Evolutionary conservation across 2,797 vertebrate species (phyloP).

Genomic region (Emydoidea blandingii): DNA sequence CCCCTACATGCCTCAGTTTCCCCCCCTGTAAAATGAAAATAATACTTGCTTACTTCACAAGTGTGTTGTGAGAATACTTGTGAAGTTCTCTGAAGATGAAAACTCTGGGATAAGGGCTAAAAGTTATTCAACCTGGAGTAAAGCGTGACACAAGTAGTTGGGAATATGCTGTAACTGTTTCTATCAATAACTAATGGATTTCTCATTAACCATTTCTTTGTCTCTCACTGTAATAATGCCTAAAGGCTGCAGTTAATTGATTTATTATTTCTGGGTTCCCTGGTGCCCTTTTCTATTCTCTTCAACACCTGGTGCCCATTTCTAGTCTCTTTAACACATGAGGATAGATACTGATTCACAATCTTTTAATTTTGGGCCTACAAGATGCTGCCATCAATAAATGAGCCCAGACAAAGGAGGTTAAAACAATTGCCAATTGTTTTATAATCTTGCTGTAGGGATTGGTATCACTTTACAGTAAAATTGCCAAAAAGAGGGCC

Average conservation of each 20-base stretch:
- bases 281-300: not conserved
- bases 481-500: not conserved
- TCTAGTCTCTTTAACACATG: not conserved
- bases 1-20: not conserved
- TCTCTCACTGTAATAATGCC: not conserved
- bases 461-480: not conserved
- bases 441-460: not conserved
- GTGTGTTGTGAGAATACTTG: not conserved
- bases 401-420: not conserved
- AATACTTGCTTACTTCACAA: not conserved
- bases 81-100: not conserved
- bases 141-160: not conserved
- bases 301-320: not conserved
- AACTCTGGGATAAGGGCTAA: not conserved
- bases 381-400: not conserved
- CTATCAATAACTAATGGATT: not conserved
- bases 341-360: rapidly evolving
- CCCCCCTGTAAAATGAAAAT: not conserved
- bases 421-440: not conserved
- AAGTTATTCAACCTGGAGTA: not conserved
- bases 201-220: not conserved
- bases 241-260: not conserved
- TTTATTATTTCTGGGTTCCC: not conserved
- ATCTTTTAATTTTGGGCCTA: not conserved
- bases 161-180: not conserved